Base-by-base conservation (phyloP, 2,113 vertebrate species). In the Montifringilla adamsi region DNA sequence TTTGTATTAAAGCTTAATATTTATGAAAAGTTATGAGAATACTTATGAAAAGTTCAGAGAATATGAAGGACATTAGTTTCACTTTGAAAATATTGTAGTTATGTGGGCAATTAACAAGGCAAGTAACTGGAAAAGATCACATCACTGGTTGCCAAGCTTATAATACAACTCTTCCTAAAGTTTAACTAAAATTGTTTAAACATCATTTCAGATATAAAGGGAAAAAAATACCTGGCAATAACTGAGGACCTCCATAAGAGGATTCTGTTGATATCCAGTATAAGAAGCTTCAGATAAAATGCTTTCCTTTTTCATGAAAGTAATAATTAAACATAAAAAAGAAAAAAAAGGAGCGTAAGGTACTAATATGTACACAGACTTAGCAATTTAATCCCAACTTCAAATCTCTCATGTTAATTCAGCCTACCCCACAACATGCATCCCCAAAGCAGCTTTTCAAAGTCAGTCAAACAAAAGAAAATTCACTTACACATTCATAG, bases 171-270 rank as follows among this genome's bases (percentile, higher is more conserved):
- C 17, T 39, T 87, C 24, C 33, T n/a, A 17, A 76, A 83, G 47
- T 49, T 39, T 44, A 80, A 69, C 14, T 74, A 22, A 27, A 90
- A 66, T 50, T 73, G 5, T 47, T 86, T 39, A 27, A 89, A 69
- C 14, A 15, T 1, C 12, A 37, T 82, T 84, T 92, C 44, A 63
- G 49, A 50, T 44, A 91, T 2, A 58, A 59, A n/a, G 20, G 15
- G 7, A 62, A 55, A 90, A 75, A 66, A 43, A 26, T 98, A 99
- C 98, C 98, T 98, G 98, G 94, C 98, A 98, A 64, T 97, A 97
- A 84, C 59, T 92, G 72, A 98, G 88, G 74, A 98, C 64, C 52
- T 98, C 97, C 90, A 47, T 56, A 56, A 98, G 72, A 44, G 90
- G 93, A 78, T 97, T 97, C 56, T 96, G 75, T 24, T 97, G 96